These are phyloP conservation scores for Boulengeromyrus knoepffleri DNA, from an alignment of 2,113 vertebrate species.

Conservation along the genomic window DNA sequence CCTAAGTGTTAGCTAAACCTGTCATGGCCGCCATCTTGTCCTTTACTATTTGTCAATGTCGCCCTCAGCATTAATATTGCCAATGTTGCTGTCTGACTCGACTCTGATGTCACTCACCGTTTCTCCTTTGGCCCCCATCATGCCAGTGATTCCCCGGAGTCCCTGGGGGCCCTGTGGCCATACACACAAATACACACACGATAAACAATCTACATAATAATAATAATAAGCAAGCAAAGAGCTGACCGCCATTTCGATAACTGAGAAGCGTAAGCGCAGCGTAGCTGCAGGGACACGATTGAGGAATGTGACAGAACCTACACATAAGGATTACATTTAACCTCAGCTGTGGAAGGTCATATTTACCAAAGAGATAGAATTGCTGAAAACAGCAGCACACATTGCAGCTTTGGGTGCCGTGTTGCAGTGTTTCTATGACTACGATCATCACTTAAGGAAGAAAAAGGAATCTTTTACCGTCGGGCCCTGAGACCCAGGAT, in stretches of 20 bases:
- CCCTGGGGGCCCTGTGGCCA: constrained; percentile 78
- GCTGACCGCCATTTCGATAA: not conserved
- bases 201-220: not conserved
- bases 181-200: constrained; percentile 11
- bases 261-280: not conserved
- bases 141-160: constrained; percentile 77
- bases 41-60: not conserved
- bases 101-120: constrained; percentile 58
- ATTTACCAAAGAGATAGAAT: not conserved
- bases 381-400: not conserved
- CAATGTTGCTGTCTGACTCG: not conserved
- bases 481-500: constrained; percentile 81
- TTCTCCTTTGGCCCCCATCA: constrained; percentile 80
- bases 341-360: not conserved
- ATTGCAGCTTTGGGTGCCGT: not conserved
- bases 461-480: constrained; percentile 66
- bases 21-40: not conserved
- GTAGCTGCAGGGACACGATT: not conserved
- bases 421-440: not conserved
- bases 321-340: not conserved
- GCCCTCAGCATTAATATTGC: not conserved
- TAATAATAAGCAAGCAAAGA: not conserved
- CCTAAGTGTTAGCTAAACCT: not conserved
- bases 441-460: not conserved
- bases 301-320: not conserved